Evolutionary conservation across 2,888 invertebrate genomes (phyloP).

Genomic region (Bibio marci): DNA sequence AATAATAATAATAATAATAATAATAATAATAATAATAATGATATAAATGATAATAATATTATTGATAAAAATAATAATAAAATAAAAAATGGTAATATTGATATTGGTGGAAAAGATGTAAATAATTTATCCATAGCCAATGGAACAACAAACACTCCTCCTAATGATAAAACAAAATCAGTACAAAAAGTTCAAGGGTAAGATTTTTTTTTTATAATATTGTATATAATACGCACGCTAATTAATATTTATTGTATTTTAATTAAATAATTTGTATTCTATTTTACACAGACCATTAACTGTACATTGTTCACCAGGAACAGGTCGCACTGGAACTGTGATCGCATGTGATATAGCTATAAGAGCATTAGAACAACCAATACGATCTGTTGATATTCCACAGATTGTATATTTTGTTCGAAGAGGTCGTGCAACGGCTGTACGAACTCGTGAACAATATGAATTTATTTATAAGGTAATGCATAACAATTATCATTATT

Average conservation of each 20-base stretch:
- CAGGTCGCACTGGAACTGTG: conserved; percentile 75
- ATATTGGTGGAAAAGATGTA: background rate
- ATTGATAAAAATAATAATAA: conserved; percentile 3
- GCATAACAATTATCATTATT: too few species aligned
- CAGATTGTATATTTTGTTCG: conserved; percentile 69
- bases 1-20: conserved; percentile 15
- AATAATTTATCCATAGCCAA: conserved; percentile 2
- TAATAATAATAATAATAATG: conserved; percentile 10
- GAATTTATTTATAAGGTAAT: conserved; percentile 77
- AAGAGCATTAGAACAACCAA: conserved; percentile 62
- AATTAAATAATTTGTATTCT: conserved; percentile 6
- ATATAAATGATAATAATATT: conserved; percentile 15
- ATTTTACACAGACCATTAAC: conserved; percentile 68
- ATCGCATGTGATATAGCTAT: conserved; percentile 76
- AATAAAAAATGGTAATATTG: conserved; percentile 6
- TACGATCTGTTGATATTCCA: conserved; percentile 68
- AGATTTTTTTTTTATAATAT: conserved; percentile 7
- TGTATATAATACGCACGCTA: background rate
- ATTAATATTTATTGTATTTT: background rate
- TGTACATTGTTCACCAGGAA: conserved; percentile 77
- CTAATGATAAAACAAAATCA: conserved; percentile 15
- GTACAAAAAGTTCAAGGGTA: conserved; percentile 24
- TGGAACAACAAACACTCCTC: conserved; percentile 7
- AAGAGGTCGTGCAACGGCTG: conserved; percentile 73
- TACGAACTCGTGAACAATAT: conserved; percentile 84